phyloP scores from a whole-genome alignment of 2,888 invertebrate genomes.

The Drosophila setosimentum region DNA sequence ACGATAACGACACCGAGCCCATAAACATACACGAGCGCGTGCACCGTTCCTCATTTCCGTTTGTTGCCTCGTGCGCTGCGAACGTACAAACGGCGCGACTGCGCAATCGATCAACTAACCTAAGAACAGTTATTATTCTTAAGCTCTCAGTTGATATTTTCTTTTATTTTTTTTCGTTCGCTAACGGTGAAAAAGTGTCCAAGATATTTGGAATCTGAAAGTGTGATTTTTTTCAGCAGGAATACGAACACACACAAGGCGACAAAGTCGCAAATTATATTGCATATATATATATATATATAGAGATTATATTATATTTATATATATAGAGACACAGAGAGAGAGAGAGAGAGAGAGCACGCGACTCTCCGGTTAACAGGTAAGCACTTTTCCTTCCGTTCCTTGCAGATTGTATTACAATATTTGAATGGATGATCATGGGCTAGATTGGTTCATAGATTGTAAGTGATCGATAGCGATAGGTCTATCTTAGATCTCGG shows the following conservation, averaged over 20 bases:
- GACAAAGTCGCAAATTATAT: slow-evolving; percentile 60
- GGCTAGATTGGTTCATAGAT: slow-evolving; percentile 21
- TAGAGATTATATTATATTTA: no score
- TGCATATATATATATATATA: not conserved
- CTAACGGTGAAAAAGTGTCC: slow-evolving; percentile 29
- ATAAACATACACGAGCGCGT: slow-evolving; percentile 39
- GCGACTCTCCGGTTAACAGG: slow-evolving; percentile 36
- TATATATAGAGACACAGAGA: not conserved
- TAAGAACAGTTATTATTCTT: not conserved
- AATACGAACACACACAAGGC: slow-evolving; percentile 28
- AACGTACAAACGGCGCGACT: slow-evolving; percentile 49
- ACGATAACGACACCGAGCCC: slow-evolving; percentile 38
- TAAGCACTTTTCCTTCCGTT: slow-evolving; percentile 23
- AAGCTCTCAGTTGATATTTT: not conserved
- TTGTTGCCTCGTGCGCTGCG: slow-evolving; percentile 69
- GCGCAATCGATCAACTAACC: not conserved
- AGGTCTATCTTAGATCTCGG: slow-evolving; percentile 10
- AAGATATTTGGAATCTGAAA: not conserved
- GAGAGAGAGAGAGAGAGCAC: not conserved
- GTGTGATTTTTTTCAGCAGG: slow-evolving; percentile 1
- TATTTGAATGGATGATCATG: not conserved
- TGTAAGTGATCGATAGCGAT: slow-evolving; percentile 45
- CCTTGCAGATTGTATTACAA: slow-evolving; percentile 16
- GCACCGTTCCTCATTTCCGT: slow-evolving; percentile 69
- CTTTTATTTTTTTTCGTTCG: slow-evolving; percentile 20